These are phyloP conservation scores for Drosophila santomea DNA, from an alignment of 1,140 invertebrate genomes.

Conservation along the genomic window DNA sequence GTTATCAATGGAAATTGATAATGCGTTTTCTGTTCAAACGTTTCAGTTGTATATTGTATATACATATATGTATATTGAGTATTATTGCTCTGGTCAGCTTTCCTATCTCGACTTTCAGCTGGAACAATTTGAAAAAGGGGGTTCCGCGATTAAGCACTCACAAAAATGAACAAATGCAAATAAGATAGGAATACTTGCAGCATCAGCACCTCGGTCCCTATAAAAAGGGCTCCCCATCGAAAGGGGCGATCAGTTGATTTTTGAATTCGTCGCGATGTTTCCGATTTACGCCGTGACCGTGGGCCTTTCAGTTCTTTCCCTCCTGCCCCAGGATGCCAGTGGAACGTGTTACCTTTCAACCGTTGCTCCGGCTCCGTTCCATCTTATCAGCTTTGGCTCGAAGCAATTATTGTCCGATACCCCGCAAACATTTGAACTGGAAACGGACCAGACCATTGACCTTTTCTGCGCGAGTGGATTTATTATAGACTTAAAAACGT, in stretches of 20 bases:
- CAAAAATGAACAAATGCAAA: background rate
- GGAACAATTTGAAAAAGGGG: background rate
- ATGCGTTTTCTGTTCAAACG: too few species aligned
- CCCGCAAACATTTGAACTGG: background rate
- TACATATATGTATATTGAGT: too few species aligned
- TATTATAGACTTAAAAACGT: background rate
- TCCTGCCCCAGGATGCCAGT: background rate
- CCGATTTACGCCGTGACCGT: background rate
- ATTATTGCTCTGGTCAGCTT: too few species aligned
- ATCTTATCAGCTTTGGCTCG: slow-evolving; percentile 3
- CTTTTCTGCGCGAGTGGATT: slow-evolving; percentile 20
- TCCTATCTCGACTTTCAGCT: too few species aligned
- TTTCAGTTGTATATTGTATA: too few species aligned
- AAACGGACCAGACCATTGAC: background rate
- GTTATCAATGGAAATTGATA: too few species aligned
- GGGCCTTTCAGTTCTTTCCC: background rate
- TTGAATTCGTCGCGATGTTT: slow-evolving; percentile 10
- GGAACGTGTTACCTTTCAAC: background rate
- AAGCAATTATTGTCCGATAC: background rate
- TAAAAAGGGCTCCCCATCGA: background rate
- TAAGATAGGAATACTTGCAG: background rate
- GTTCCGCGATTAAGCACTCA: background rate
- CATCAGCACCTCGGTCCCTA: background rate
- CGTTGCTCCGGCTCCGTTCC: background rate
- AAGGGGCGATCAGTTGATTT: background rate